Conservation (phyloP, 2,888 invertebrate genomes). For the Drosophila subquinaria region DNA sequence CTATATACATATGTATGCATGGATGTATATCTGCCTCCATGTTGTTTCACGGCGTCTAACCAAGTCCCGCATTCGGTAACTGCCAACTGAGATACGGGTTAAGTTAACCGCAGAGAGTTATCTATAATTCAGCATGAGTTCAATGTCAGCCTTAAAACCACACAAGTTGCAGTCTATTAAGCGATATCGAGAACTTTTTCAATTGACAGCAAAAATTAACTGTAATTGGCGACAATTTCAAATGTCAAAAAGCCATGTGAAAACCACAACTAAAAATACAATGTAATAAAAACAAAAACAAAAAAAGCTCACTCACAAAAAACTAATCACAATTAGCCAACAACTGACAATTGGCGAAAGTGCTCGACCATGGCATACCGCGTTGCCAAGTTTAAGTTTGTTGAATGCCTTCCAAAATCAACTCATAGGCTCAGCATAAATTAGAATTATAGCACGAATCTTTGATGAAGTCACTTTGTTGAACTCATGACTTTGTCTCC, state of each 20-base stretch:
- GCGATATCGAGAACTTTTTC: slow-evolving; percentile 26
- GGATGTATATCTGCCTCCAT: background rate
- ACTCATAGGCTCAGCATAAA: slow-evolving; percentile 35
- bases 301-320: slow-evolving; percentile 1
- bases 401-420: slow-evolving; percentile 36
- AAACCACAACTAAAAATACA: slow-evolving; percentile 59
- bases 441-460: slow-evolving; percentile 34
- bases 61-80: slow-evolving; percentile 13
- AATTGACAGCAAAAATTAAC: slow-evolving; percentile 51
- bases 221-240: slow-evolving; percentile 70
- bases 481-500: slow-evolving; percentile 11
- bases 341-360: slow-evolving; percentile 32
- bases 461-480: slow-evolving; percentile 13
- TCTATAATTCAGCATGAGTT: slow-evolving; percentile 13
- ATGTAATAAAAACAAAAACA: slow-evolving; percentile 18
- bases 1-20: background rate
- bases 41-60: slow-evolving; percentile 4
- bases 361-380: slow-evolving; percentile 39
- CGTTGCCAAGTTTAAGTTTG: slow-evolving; percentile 6
- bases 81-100: slow-evolving; percentile 13
- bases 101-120: slow-evolving; percentile 8
- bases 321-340: slow-evolving; percentile 32
- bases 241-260: slow-evolving; percentile 63
- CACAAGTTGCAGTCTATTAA: slow-evolving; percentile 32
- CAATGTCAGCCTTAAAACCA: slow-evolving; percentile 29